Evolutionary conservation across 2,888 invertebrate species (phyloP).

Genomic region (Sphecodes monilicornis): DNA sequence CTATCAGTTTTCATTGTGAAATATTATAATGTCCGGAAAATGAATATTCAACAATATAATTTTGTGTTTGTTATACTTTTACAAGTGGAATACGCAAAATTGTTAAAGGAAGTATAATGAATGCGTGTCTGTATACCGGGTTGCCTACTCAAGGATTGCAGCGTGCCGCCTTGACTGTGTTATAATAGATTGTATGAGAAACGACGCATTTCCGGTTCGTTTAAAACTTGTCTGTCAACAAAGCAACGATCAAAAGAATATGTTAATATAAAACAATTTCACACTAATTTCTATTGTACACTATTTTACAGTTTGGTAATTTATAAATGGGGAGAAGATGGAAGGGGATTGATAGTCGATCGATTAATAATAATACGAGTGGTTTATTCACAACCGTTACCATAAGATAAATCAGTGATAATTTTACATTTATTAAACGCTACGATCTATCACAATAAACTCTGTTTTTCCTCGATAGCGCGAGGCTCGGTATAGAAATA

Average conservation of each 20-base stretch:
- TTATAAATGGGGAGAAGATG: not conserved
- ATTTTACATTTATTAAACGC: slow-evolving; percentile 69
- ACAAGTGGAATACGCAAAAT: not conserved
- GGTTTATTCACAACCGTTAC: slow-evolving; percentile 71
- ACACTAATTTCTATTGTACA: not conserved
- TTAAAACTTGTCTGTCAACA: too few species aligned
- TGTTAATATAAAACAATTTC: too few species aligned
- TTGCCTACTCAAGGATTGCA: not conserved
- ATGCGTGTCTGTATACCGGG: not conserved
- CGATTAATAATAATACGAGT: slow-evolving; percentile 57
- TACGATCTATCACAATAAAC: slow-evolving; percentile 73
- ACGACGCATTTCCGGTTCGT: too few species aligned
- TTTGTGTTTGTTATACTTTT: not conserved
- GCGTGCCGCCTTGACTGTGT: too few species aligned
- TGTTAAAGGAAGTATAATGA: not conserved
- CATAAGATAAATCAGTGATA: slow-evolving; percentile 59
- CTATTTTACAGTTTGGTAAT: not conserved
- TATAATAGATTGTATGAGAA: too few species aligned
- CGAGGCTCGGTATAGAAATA: slow-evolving; percentile 76
- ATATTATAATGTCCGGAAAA: not conserved
- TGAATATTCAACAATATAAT: not conserved
- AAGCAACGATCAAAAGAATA: too few species aligned
- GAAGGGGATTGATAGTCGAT: not conserved
- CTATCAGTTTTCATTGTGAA: not conserved
- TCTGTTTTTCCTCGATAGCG: slow-evolving; percentile 35